Percentiles rank a stretch among this genome's conserved stretches.
phyloP scores from a whole-genome alignment of 2,113 vertebrate genomes.

The Gulo gulo region DNA sequence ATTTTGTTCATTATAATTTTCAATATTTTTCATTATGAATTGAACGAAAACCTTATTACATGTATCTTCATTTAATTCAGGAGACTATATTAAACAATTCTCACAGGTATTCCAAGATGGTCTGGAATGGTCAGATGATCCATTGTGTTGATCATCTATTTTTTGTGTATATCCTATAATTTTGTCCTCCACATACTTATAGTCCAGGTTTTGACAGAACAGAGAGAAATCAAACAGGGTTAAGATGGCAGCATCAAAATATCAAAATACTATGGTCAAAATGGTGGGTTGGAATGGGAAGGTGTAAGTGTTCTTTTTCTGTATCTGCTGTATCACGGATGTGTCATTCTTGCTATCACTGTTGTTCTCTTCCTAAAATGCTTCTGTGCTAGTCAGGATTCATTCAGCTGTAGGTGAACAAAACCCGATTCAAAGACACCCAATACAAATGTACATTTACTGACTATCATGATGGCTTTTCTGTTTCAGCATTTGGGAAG shows the following conservation, averaged over 20 bases:
- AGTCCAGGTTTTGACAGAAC: not conserved
- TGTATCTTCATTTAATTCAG: not conserved
- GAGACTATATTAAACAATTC: not conserved
- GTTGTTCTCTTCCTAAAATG: not conserved
- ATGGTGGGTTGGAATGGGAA: not conserved
- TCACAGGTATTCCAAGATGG: not conserved
- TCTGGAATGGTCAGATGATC: not conserved
- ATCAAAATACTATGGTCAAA: no score
- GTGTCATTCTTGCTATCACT: no score
- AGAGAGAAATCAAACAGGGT: not conserved
- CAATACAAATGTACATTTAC: not conserved
- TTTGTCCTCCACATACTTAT: not conserved
- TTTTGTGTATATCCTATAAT: not conserved
- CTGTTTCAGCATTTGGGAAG: not conserved
- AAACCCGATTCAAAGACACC: not conserved
- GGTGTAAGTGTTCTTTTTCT: not conserved
- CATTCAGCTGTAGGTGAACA: not conserved
- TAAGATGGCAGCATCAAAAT: not conserved
- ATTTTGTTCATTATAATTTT: not conserved
- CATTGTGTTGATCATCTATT: not conserved
- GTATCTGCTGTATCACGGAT: rapidly evolving
- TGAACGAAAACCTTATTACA: not conserved
- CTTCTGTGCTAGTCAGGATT: not conserved
- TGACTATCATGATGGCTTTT: not conserved
- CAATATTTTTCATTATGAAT: not conserved